Evolutionary conservation across 2,888 invertebrate species (phyloP).

Genomic region (Deilephila porcellus): DNA sequence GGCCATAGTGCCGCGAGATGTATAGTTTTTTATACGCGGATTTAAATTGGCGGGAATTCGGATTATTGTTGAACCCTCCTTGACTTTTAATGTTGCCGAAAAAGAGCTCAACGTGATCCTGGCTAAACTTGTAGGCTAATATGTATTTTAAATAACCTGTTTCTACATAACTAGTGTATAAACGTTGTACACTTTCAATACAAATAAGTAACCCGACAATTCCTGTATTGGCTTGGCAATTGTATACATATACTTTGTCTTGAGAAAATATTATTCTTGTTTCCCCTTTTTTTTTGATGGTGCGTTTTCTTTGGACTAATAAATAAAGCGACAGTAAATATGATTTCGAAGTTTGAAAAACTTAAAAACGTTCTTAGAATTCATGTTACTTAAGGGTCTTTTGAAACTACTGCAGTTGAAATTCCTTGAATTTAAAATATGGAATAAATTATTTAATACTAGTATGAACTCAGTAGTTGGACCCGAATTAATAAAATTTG

Average conservation of each 20-base stretch:
- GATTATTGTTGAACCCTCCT: constrained; percentile 34
- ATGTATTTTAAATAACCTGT: constrained; percentile 20
- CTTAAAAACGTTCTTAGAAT: background rate
- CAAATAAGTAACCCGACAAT: constrained; percentile 11
- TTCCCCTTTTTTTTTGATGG: background rate
- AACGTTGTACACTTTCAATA: constrained; percentile 17
- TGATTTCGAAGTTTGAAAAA: background rate
- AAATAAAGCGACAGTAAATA: background rate
- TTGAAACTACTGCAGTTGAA: background rate
- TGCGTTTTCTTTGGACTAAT: background rate
- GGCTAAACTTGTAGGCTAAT: constrained; percentile 26
- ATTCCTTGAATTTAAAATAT: background rate
- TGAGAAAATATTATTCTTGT: background rate
- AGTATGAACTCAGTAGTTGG: constrained; percentile 31
- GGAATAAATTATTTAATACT: constrained; percentile 28
- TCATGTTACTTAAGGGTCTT: background rate
- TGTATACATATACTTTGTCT: background rate
- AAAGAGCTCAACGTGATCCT: constrained; percentile 34
- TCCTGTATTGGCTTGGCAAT: constrained; percentile 17
- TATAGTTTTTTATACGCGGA: constrained; percentile 33
- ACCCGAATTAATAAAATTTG: background rate
- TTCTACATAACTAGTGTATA: constrained; percentile 31
- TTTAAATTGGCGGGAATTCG: constrained; percentile 34
- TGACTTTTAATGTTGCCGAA: constrained; percentile 31
- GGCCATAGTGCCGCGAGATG: too few relatives aligned